Percentiles rank a stretch among this genome's conserved stretches.
These are phyloP conservation scores for Pelecanus crispus DNA, from an alignment of 2,113 vertebrate species.

Conservation along the genomic window DNA sequence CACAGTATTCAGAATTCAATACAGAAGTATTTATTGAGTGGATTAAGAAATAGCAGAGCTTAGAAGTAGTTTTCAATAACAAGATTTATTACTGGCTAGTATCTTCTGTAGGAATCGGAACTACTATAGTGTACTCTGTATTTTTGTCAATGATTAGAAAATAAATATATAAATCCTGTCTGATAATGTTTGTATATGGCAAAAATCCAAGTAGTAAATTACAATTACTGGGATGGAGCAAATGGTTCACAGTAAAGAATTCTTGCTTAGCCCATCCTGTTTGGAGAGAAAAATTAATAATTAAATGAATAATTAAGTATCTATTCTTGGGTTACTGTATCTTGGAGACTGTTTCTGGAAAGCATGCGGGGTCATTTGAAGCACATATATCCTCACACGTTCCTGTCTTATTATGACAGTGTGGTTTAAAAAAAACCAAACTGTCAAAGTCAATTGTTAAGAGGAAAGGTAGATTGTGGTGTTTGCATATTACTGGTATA, in stretches of 20 bases:
- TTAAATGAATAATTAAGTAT: not conserved
- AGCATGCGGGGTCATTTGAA: not conserved
- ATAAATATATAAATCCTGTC: not conserved
- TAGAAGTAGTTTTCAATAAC: not conserved
- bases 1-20: not conserved
- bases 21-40: not conserved
- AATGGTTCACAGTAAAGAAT: not conserved
- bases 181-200: not conserved
- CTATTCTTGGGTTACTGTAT: not conserved
- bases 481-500: not conserved
- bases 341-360: not conserved
- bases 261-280: not conserved
- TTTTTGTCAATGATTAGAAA: not conserved
- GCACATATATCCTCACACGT: not conserved
- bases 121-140: not conserved
- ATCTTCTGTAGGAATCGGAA: not conserved
- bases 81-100: not conserved
- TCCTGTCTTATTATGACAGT: not conserved
- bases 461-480: not conserved
- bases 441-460: not conserved
- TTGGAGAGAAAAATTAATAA: not conserved
- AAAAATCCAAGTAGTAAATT: not conserved
- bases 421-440: not conserved
- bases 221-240: not conserved
- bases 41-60: not conserved